A percentile compares a stretch with the other conserved stretches of the same genome.
phyloP scores from a whole-genome alignment of 2,888 invertebrate genomes.

The Achlya flavicornis region DNA sequence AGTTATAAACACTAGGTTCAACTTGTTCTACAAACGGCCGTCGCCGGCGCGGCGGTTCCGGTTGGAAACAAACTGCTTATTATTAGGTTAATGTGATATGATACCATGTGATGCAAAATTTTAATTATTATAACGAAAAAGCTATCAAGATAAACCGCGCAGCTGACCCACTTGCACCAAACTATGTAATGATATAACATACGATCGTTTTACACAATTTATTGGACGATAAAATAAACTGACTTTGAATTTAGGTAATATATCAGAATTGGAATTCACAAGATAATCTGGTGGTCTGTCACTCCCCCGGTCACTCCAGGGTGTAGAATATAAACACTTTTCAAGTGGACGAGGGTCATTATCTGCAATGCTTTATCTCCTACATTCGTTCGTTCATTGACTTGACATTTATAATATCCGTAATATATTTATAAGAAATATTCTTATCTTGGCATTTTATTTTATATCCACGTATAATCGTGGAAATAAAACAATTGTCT shows the following conservation, averaged over 20 bases:
- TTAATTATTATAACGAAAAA: slow-evolving; percentile 9
- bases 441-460: no score
- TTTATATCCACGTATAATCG: neutral
- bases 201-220: neutral
- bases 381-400: neutral
- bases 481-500: no score
- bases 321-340: neutral
- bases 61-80: slow-evolving; percentile 1
- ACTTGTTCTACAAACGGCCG: neutral
- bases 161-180: slow-evolving; percentile 8
- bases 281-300: no score
- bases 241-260: neutral
- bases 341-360: neutral
- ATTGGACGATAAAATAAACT: slow-evolving; percentile 3
- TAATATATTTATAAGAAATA: no score
- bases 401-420: neutral
- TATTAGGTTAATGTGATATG: neutral
- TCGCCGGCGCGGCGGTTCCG: slow-evolving; percentile 5
- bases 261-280: neutral
- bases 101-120: neutral
- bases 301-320: neutral
- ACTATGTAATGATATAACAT: no score
- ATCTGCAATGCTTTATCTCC: neutral
- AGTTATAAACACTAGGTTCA: no score
- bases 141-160: slow-evolving; percentile 6